Evolutionary conservation across 2,797 vertebrate species (phyloP).

Genomic region (Xyrichtys novacula): DNA sequence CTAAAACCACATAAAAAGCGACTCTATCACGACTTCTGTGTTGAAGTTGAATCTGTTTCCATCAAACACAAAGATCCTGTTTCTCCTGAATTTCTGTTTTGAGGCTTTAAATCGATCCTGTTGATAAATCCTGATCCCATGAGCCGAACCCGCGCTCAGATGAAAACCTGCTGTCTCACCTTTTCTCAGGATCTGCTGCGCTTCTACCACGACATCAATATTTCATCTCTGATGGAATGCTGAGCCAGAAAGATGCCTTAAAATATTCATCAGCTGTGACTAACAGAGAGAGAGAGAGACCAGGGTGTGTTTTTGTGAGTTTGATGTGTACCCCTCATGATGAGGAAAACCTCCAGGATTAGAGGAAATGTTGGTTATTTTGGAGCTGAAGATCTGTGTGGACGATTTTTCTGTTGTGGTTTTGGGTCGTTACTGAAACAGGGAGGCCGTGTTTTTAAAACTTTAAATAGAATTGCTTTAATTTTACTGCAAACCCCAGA

Average conservation of each 20-base stretch:
- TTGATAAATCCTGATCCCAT: too few species aligned
- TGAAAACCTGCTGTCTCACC: slow-evolving; percentile 27
- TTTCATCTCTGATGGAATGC: slow-evolving; percentile 52
- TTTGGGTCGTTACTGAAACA: too few species aligned
- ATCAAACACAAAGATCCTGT: slow-evolving; percentile 25
- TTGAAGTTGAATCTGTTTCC: too few species aligned
- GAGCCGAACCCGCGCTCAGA: not conserved
- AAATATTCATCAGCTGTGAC: slow-evolving; percentile 66
- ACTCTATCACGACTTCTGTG: too few species aligned
- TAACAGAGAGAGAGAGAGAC: slow-evolving; percentile 28
- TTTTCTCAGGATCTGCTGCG: slow-evolving; percentile 21
- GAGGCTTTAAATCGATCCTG: not conserved
- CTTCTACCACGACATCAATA: slow-evolving; percentile 55
- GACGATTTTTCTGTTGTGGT: too few species aligned
- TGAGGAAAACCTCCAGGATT: slow-evolving; percentile 6
- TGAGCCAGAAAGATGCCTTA: slow-evolving; percentile 40
- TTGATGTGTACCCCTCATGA: not conserved
- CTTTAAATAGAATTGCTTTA: too few species aligned
- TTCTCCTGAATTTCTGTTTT: too few species aligned
- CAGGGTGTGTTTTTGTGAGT: slow-evolving; percentile 1
- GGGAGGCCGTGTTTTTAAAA: too few species aligned
- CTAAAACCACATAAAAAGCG: too few species aligned
- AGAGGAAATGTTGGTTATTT: not conserved
- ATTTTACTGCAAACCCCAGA: too few species aligned
- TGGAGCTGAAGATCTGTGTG: not conserved